Conservation (phyloP, 2,888 invertebrate genomes). For the Volucella bombylans region DNA sequence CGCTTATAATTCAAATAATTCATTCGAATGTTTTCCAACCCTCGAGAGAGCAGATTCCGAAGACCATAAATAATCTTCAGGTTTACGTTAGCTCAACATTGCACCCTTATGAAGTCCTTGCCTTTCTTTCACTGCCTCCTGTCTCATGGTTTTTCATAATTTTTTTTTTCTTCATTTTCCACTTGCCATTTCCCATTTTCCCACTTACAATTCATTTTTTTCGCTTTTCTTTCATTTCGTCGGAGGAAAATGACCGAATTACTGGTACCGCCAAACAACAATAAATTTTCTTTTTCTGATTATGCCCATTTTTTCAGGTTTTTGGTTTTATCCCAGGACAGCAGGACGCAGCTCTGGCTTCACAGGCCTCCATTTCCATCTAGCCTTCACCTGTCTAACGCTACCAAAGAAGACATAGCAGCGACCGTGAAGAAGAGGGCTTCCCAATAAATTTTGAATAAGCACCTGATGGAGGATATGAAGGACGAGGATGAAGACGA, state of each 20-base stretch:
- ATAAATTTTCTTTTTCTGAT: slow-evolving; percentile 72
- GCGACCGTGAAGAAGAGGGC: slow-evolving; percentile 30
- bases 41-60: slow-evolving; percentile 65
- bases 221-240: slow-evolving; percentile 50
- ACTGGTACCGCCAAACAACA: slow-evolving; percentile 67
- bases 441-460: slow-evolving; percentile 68
- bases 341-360: slow-evolving; percentile 25
- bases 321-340: slow-evolving; percentile 56
- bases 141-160: not conserved
- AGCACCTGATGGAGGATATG: slow-evolving; percentile 64
- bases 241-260: slow-evolving; percentile 70
- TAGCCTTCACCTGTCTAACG: not conserved
- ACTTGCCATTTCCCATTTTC: too few relatives aligned
- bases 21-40: slow-evolving; percentile 68
- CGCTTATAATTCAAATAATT: slow-evolving; percentile 73
- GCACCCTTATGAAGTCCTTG: slow-evolving; percentile 59
- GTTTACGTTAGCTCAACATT: slow-evolving; percentile 69
- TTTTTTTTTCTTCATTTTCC: not conserved
- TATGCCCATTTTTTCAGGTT: slow-evolving; percentile 48
- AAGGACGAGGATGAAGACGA: not conserved
- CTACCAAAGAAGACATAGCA: not conserved
- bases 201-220: slow-evolving; percentile 35
- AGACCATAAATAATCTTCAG: slow-evolving; percentile 72
- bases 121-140: slow-evolving; percentile 17
- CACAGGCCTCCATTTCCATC: not conserved